Evolutionary conservation across 2,888 invertebrate species (phyloP), one percentile per base, ranked within the genome.

Genomic region (Catocala nupta): DNA sequence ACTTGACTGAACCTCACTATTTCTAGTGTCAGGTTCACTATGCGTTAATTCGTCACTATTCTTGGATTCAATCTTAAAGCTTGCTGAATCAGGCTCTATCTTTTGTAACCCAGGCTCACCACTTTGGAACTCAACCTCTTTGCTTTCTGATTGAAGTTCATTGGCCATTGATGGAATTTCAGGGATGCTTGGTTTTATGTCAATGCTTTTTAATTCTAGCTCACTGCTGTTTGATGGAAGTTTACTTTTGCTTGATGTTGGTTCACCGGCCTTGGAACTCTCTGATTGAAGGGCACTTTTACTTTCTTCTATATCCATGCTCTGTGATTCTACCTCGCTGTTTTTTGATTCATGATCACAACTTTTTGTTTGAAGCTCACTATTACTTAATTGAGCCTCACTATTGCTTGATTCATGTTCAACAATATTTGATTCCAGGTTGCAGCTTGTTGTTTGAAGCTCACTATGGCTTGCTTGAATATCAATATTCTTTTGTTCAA

Each of bases 61-160:
- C 1, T n/a, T 53, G 33, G 53, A 33, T 48, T 47, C 39, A 48
- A 48, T 10, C 8, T 47, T 33, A 5, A 9, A 39, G 25, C 25
- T 48, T 11, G 5, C 34, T n/a, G 34, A 36, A 44, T 12, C 50
- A 7, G n/a, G 16, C 10, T 55, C 50, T 50, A 9, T 34, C 16
- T 5, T 13, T n/a, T 50, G 43, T n/a, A 39, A 44, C 45, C 33
- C 25, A n/a, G 44, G 9, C 5, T 59, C 49, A 42, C 7, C 11
- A 33, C 42, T 53, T 7, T 48, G 9, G 33, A 42, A 42, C 47
- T 3, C 8, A 39, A 47, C n/a, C n/a, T 39, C 36, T 47, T 36
- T n/a, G 5, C 53, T 59, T 59, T 16, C 33, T 43, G 34, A 52
- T 59, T 59, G 16, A 8, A 7, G 10, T 13, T 49, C 49, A 16